Evolutionary conservation across 37 sponge, comb jelly and placozoan genomes (phyloP).

Genomic region (Agelas oroides): DNA sequence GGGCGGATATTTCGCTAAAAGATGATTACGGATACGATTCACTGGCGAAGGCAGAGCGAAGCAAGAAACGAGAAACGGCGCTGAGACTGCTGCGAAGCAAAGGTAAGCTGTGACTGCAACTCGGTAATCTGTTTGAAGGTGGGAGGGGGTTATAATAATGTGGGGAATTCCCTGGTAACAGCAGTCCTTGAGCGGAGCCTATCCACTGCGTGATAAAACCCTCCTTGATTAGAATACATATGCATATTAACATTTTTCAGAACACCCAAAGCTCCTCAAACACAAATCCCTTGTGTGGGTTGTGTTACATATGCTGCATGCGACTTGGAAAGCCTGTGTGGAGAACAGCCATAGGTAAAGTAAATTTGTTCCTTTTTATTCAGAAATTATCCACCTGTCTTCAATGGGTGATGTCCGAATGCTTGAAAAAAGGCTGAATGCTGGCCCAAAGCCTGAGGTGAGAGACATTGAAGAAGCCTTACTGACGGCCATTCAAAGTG

Average conservation of each 20-base stretch:
- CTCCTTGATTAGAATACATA: too few relatives aligned
- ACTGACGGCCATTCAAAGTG: slow-evolving; percentile 60
- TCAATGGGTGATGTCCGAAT: slow-evolving; percentile 7
- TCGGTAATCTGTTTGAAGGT: not conserved
- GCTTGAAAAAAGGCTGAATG: slow-evolving; percentile 44
- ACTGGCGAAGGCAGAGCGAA: slow-evolving; percentile 68
- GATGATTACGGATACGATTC: slow-evolving; percentile 68
- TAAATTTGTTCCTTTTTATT: not conserved
- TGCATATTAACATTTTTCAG: too few relatives aligned
- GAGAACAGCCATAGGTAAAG: too few relatives aligned
- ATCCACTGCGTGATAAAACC: too few relatives aligned
- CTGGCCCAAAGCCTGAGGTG: slow-evolving; percentile 20
- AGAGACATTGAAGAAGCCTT: slow-evolving; percentile 77
- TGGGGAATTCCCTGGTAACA: too few relatives aligned
- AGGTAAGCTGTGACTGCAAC: slow-evolving; percentile 38
- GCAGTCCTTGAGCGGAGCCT: too few relatives aligned
- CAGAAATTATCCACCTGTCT: slow-evolving; percentile 46
- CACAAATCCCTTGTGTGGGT: too few relatives aligned
- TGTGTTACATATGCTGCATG: too few relatives aligned
- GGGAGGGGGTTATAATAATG: not conserved
- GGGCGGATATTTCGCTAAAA: slow-evolving; percentile 54
- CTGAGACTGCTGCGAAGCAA: slow-evolving; percentile 69
- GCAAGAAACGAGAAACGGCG: slow-evolving; percentile 64
- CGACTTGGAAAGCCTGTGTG: too few relatives aligned
- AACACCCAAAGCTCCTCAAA: too few relatives aligned